phyloP scores from a whole-genome alignment of 2,888 invertebrate genomes.

The Rhagophthalmus giganteus region DNA sequence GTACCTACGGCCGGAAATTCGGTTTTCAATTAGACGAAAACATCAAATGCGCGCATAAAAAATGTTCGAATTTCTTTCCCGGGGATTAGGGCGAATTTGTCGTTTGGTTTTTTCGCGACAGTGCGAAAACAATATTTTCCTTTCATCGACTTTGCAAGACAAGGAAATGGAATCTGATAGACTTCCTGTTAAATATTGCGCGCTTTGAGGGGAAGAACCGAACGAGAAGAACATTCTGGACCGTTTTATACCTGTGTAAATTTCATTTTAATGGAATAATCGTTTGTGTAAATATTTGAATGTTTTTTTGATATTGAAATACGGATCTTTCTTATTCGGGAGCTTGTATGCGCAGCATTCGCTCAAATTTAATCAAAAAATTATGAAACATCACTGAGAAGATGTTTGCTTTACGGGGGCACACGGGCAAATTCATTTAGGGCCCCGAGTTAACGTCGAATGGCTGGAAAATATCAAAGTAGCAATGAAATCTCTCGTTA shows the following conservation, averaged over 20 bases:
- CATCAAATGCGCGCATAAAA: not conserved
- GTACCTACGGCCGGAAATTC: too few relatives aligned
- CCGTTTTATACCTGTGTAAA: conserved; percentile 53
- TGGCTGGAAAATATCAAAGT: not conserved
- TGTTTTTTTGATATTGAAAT: conserved; percentile 57
- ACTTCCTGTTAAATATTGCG: conserved; percentile 43
- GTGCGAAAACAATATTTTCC: conserved; percentile 51
- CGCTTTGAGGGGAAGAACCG: conserved; percentile 39
- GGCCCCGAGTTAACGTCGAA: not conserved
- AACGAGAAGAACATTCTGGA: conserved; percentile 47
- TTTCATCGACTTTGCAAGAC: conserved; percentile 49
- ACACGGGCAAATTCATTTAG: conserved; percentile 30
- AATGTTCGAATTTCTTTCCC: not conserved
- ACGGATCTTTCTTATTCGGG: conserved; percentile 52
- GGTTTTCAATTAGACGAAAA: not conserved
- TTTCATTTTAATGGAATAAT: conserved; percentile 60
- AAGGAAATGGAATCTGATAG: conserved; percentile 44
- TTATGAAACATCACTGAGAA: conserved; percentile 50
- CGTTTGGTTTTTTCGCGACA: conserved; percentile 25
- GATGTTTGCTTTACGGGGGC: conserved; percentile 29
- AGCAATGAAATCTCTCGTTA: not conserved
- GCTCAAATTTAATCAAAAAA: conserved; percentile 56
- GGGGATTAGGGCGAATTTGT: conserved; percentile 10
- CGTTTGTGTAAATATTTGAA: conserved; percentile 59
- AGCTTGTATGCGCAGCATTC: conserved; percentile 51